Base-by-base conservation (phyloP, 2,113 vertebrate genomes). In the Zingel zingel region DNA sequence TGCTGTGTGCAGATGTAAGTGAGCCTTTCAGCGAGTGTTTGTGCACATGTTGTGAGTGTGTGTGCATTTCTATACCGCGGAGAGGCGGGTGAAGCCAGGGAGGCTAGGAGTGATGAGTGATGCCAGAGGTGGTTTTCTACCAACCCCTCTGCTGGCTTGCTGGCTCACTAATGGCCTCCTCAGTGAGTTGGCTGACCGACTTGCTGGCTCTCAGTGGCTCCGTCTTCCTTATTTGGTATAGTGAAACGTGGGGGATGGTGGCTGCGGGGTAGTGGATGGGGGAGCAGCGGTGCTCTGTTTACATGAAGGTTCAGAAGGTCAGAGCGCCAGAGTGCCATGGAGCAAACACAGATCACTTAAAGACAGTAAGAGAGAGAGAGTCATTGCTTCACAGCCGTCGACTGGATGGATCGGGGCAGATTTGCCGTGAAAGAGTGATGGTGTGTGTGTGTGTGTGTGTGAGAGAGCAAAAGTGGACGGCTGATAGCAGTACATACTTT, bases 221-320 rank as follows among this genome's bases (percentile, higher is more conserved):
- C 25, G 62, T 86, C 89, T 91, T 91, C 94, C 94, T 93, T 95
- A 94, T 95, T 93, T 94, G 94, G 94, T 71, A 43, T 11, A 70
- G 74, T 39, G 30, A 30, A 56, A 66, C 66, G 63, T 23, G 78
- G 77, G 68, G 83, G 88, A 50, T 50, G 91, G 77, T 74, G 82
- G 79, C 70, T 13, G 73, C 56, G 21, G 59, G 63, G 79, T 62
- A 39, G 66, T 69, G 79, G 77, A 66, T 16, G 63, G 57, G 25
- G 69, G 70, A 69, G 77, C n/a, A 27, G 86, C 18, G 79, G 85
- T 33, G 77, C 86, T 88, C 72, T 91, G 93, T 95, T 96, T 95
- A 94, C 89, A 91, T 43, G 81, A 56, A 27, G 82, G 93, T 89
- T 94, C 90, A 88, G 69, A 80, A 82, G 93, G 89, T 91, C 86